Base-by-base conservation (phyloP, 2,888 invertebrate genomes). In the Biston stratarius region DNA sequence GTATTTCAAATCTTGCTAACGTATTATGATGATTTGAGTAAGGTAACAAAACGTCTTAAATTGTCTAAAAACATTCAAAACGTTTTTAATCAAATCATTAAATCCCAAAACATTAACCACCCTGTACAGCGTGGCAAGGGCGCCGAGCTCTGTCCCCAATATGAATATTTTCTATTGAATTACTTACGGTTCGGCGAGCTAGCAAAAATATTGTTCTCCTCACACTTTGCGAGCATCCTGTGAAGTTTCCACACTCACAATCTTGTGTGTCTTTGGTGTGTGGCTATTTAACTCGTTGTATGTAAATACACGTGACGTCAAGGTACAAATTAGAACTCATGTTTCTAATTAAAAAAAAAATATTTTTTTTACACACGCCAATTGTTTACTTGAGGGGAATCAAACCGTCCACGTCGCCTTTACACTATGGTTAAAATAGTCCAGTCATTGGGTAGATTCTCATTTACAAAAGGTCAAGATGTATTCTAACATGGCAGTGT, bases 111-210 rank as follows among this genome's bases (percentile, higher is more conserved):
- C 45, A 59, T 67, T 79, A 74, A 88, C 83, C 48, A 72, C 85
- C 82, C 79, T 88, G 84, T 75, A 72, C 10, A 47, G 64, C 59
- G 36, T 67, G 73, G 77, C 77, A 75, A 80, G 82, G 83, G 83
- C 83, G 85, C 83, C 85, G 79, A 78, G 80, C 82, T 77, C 81
- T 81, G 88, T 89, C 91, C 90, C 90, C 88, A 88, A 88, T 89
- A 89, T 91, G 93, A 93, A 93, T 93, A 92, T 92, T 92, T 92
- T 92, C 91, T 92, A 94, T 93, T 91, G 89, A 90, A 94, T 94
- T 94, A 94, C 85, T 90, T 85, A 86, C 91, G 88, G 88, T 89
- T 92, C 92, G 91, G 83, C 85, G 92, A 83, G 81, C 89, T 77
- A 83, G 86, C 88, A 90, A 91, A 93, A 94, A 93, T 94, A 94